phyloP scores from a whole-genome alignment of 2,888 invertebrate genomes.

The Athrips mouffetella region DNA sequence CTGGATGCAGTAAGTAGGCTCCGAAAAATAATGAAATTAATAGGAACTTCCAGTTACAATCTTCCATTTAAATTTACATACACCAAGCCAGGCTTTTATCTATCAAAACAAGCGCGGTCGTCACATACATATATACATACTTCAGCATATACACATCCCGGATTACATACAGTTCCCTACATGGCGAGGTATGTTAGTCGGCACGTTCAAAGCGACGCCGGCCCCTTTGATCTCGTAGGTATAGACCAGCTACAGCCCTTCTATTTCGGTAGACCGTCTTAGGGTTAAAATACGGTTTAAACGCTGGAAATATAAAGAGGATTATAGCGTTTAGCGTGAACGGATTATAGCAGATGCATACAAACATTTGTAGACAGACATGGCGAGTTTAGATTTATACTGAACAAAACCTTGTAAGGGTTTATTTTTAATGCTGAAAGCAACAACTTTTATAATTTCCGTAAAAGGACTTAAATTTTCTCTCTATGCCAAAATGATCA shows the following conservation, averaged over 20 bases:
- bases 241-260: constrained; percentile 46
- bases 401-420: too few relatives aligned
- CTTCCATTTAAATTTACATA: neutral
- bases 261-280: constrained; percentile 59
- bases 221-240: constrained; percentile 59
- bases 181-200: constrained; percentile 33
- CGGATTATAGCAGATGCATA: neutral
- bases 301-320: constrained; percentile 25
- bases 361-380: too few relatives aligned
- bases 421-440: too few relatives aligned
- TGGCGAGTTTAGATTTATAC: too few relatives aligned
- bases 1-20: too few relatives aligned
- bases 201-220: constrained; percentile 52
- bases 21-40: too few relatives aligned
- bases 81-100: too few relatives aligned
- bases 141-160: neutral
- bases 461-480: too few relatives aligned
- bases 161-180: constrained; percentile 16
- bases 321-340: constrained; percentile 6
- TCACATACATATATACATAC: neutral
- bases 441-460: too few relatives aligned
- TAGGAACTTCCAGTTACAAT: too few relatives aligned
- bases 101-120: neutral
- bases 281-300: constrained; percentile 40
- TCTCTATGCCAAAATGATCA: too few relatives aligned